phyloP scores from a whole-genome alignment of 1,140 invertebrate genomes.

The Physella acuta region DNA sequence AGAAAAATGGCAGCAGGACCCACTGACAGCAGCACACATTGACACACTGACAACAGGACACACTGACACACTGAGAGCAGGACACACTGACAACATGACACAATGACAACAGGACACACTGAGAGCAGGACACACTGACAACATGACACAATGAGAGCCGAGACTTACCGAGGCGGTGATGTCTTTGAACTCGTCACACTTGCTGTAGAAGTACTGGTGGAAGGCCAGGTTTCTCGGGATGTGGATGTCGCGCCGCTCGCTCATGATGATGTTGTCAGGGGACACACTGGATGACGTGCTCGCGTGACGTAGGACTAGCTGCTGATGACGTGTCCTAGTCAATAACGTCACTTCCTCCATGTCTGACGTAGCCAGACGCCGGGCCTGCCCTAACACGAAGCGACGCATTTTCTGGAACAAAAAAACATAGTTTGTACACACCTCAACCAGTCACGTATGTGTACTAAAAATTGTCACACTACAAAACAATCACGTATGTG shows the following conservation, averaged over 20 bases:
- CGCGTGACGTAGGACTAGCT: no score
- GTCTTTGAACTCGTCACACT: conserved; percentile 25
- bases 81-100: neutral
- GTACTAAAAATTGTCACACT: no score
- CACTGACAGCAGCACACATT: neutral
- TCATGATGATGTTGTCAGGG: conserved; percentile 14
- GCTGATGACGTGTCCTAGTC: no score
- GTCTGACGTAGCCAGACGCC: no score
- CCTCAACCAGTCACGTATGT: no score
- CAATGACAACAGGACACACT: neutral
- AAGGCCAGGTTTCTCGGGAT: conserved; percentile 27
- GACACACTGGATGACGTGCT: neutral
- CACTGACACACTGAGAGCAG: neutral
- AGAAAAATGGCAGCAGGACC: no score
- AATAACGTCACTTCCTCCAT: no score
- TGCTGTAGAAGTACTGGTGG: conserved; percentile 20
- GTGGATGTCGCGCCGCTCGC: conserved; percentile 16
- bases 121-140: neutral
- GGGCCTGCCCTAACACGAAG: no score
- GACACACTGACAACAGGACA: neutral
- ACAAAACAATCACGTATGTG: no score
- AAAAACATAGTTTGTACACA: no score
- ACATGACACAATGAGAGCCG: neutral
- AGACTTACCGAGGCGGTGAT: conserved; percentile 22
- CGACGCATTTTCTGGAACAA: no score